Base-by-base conservation (phyloP, 2,797 vertebrate genomes). In the Hylomyscus alleni region DNA sequence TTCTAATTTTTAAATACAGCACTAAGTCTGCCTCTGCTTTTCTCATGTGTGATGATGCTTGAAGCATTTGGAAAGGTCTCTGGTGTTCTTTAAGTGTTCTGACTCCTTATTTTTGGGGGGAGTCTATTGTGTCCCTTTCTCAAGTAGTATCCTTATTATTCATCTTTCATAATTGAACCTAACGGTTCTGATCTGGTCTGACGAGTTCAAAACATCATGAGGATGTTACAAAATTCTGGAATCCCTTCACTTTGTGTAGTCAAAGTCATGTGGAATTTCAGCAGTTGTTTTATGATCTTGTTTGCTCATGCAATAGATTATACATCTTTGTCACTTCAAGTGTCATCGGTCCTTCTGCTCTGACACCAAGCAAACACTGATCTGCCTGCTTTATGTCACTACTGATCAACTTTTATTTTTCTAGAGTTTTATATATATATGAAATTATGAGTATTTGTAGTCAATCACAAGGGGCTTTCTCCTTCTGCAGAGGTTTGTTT, bases 321-420 rank as follows among this genome's bases (percentile, higher is more conserved):
- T 34, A 17, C 26, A 10, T 44, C 29, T 87, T 94, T 58, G 1
- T 2, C 40, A 69, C 40, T 54, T n/a, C 14, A 34, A 78, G 84
- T 54, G 1, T 86, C 14, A 72, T 14, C 12, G 65, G 8, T 12
- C 1, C 40, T 75, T 91, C 29, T 34, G 12, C 2, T 72, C 34
- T 86, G 62, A 72, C 9, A 1, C 29, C 8, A 76, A 37, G 20
- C 13, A 37, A 81, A 50, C 29, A 67, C 7, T 54, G 24, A 91
- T 76, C 60, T 78, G 69, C 69, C 40, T 85, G 44, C 40, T 87
- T 97, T 80, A 34, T 62, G 65, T 47, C 72, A 67, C n/a, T 72
- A 29, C 54, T 37, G 34, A 89, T 91, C 84, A 78, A 54, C 81
- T 95, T 85, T 17, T 34, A 87, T 81, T 65, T 95, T 96, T 81